Evolutionary conservation across 2,888 invertebrate genomes (phyloP).

Genomic region (Macrosiphum euphorbiae): DNA sequence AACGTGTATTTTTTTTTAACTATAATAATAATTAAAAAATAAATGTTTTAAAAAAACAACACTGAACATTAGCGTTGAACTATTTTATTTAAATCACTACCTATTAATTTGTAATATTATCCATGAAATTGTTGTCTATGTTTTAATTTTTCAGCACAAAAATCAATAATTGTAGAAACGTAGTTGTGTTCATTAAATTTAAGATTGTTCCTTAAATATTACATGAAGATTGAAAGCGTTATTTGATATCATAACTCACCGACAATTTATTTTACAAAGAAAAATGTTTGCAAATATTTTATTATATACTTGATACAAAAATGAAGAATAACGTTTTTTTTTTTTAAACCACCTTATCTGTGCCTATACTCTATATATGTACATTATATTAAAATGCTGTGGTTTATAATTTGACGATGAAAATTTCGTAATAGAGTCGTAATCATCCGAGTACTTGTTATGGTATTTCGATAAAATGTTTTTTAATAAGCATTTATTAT

Average conservation of each 20-base stretch:
- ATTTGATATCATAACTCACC: no score
- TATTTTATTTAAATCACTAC: background rate
- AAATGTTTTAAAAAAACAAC: background rate
- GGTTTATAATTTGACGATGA: fast-evolving
- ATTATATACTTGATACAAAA: background rate
- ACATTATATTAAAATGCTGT: background rate
- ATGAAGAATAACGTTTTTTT: background rate
- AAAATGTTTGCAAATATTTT: no score
- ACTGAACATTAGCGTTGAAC: background rate
- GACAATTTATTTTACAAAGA: no score
- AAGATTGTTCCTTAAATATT: no score
- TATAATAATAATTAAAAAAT: background rate
- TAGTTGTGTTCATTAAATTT: no score
- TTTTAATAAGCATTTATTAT: background rate
- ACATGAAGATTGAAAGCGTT: no score
- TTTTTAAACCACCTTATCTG: background rate
- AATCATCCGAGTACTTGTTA: background rate
- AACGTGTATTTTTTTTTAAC: background rate
- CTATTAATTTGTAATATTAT: background rate
- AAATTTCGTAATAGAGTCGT: no score
- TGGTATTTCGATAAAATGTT: background rate
- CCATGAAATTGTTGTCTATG: no score
- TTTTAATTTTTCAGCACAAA: no score
- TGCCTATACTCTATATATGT: background rate
- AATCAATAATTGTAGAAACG: no score